A percentile compares a stretch with the other conserved stretches of the same genome.
phyloP scores from a whole-genome alignment of 1,140 invertebrate species.

The Drosophila bocki region DNA sequence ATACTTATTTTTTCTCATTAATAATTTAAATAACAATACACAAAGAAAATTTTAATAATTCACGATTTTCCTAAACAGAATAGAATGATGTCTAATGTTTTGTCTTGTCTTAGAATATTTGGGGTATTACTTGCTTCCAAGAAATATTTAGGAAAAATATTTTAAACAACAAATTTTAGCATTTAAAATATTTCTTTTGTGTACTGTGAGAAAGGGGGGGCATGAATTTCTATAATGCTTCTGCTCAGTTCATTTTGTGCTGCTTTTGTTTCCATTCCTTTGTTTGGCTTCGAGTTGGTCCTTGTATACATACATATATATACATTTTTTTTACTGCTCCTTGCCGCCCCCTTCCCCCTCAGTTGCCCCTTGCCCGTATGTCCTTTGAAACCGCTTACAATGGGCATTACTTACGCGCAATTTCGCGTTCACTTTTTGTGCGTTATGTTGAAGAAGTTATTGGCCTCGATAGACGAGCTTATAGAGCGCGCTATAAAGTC shows the following conservation, averaged over 20 bases:
- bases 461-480: conserved; percentile 42
- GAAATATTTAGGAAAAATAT: not conserved
- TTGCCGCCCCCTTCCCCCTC: not conserved
- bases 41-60: not conserved
- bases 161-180: not conserved
- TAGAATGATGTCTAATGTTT: too few species aligned
- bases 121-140: not conserved
- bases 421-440: conserved; percentile 74
- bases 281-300: conserved; percentile 45
- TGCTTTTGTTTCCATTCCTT: conserved; percentile 57
- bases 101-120: too few species aligned
- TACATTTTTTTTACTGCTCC: conserved; percentile 2
- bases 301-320: conserved; percentile 6
- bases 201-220: conserved; percentile 3
- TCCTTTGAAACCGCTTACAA: conserved; percentile 40
- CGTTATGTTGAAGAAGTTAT: conserved; percentile 61
- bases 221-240: conserved; percentile 49
- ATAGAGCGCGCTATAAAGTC: conserved; percentile 49
- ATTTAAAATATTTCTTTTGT: not conserved
- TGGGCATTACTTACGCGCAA: conserved; percentile 77
- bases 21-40: not conserved
- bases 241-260: conserved; percentile 56
- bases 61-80: not conserved
- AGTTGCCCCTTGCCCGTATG: conserved; percentile 3
- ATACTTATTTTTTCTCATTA: not conserved